Percentiles rank a stretch among this genome's conserved stretches.
Evolutionary conservation across 2,888 invertebrate genomes (phyloP).

Genomic region (Thelaira solivaga): DNA sequence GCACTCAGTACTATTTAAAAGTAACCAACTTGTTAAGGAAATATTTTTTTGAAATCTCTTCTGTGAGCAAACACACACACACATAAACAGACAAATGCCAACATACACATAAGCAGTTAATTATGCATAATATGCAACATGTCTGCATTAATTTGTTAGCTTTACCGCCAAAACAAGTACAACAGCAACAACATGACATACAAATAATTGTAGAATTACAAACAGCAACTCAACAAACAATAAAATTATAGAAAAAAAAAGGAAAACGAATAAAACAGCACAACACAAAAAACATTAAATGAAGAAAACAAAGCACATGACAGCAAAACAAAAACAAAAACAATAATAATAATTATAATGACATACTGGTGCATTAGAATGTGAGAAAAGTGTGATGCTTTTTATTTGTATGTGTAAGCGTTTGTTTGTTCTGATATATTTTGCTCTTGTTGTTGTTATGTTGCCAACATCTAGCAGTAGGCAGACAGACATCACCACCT

Average conservation of each 20-base stretch:
- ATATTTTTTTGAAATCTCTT: too few relatives aligned
- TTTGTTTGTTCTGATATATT: constrained; percentile 49
- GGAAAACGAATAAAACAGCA: not conserved
- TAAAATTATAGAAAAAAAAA: constrained; percentile 1
- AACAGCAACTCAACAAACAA: constrained; percentile 41
- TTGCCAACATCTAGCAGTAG: constrained; percentile 25
- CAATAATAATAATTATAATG: constrained; percentile 16
- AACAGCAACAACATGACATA: constrained; percentile 24
- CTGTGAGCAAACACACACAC: not conserved
- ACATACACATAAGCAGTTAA: constrained; percentile 72
- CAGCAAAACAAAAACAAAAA: constrained; percentile 12
- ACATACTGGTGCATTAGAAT: constrained; percentile 14
- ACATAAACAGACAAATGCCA: not conserved
- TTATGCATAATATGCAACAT: constrained; percentile 75
- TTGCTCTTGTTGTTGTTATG: constrained; percentile 20
- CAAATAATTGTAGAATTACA: constrained; percentile 39
- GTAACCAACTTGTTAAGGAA: too few relatives aligned
- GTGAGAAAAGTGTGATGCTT: constrained; percentile 12
- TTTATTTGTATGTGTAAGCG: not conserved
- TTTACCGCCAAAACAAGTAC: constrained; percentile 43
- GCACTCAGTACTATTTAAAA: too few relatives aligned
- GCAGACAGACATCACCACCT: constrained; percentile 22
- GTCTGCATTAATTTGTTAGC: constrained; percentile 70
- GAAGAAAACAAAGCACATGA: constrained; percentile 49
- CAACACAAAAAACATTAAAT: constrained; percentile 41